Evolutionary conservation across 2,797 vertebrate genomes (phyloP), one percentile per base, ranked within the genome.

Genomic region (Anabas testudineus): DNA sequence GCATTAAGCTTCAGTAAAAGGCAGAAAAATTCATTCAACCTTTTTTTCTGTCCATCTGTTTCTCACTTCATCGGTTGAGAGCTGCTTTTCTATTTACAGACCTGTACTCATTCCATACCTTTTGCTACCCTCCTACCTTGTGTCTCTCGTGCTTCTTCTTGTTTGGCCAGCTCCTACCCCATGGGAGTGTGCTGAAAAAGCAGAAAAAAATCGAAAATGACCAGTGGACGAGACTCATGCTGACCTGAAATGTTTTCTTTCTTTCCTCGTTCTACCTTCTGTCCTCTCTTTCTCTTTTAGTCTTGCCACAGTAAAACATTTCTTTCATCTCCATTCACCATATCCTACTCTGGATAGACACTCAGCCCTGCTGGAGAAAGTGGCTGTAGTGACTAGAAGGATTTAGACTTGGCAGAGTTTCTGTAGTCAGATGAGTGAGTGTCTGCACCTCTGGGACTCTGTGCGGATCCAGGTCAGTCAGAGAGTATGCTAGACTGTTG

Each of bases 141-240:
- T 62, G 14, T 36, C 24, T 72, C 28, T 55, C 21, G 13, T 68
- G 34, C 58, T 49, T 42, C 54, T 52, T 45, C 76, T 66, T 52
- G 61, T 80, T 75, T 75, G 51, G 56, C 49, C 56, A 13, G 21
- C 60, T 60, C 10, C 19, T 59, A 48, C 63, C 69, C 58, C 61
- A 37, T 58, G 66, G 72, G 69, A 76, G 36, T 4, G 34, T 12
- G 2, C 65, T 65, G 24, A 84, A 77, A 68, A 80, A 71, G 52
- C 58, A 51, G 26, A 67, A 59, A 71, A 75, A 73, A 73, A 76
- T 7, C 48, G 78, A 76, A 74, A 69, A 41, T 7, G n/a, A 55
- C 51, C 32, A 32, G 54, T 34, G 45, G 59, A 75, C 47, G 32
- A 54, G 28, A 32, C 48, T 63, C 48, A 36, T 42, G 24, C 52